Evolutionary conservation across 2,797 vertebrate species (phyloP).

Genomic region (Mustela erminea): DNA sequence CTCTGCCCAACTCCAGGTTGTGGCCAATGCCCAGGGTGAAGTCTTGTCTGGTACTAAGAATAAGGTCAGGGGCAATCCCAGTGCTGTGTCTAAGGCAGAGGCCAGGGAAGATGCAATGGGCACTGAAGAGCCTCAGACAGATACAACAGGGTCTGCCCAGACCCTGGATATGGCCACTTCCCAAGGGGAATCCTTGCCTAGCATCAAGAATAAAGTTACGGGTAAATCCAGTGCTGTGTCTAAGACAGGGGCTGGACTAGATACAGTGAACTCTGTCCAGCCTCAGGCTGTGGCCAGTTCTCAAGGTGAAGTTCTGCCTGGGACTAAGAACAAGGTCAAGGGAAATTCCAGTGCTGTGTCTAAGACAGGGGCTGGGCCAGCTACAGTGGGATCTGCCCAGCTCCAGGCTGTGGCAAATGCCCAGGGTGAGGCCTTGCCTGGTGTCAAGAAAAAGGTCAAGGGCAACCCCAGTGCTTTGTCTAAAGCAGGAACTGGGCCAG

Average conservation of each 20-base stretch:
- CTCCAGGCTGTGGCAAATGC: neutral
- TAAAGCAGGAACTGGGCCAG: neutral
- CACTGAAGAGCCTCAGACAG: neutral
- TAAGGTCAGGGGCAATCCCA: neutral
- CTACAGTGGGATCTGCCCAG: conserved; percentile 17
- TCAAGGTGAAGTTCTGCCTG: conserved; percentile 40
- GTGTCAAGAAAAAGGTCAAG: neutral
- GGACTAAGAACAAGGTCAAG: conserved; percentile 53
- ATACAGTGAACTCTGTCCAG: neutral
- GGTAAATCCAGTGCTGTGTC: neutral
- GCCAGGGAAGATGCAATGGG: neutral
- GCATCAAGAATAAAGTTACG: neutral
- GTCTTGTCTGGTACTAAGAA: neutral
- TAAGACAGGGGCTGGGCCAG: conserved; percentile 54
- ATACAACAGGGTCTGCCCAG: neutral
- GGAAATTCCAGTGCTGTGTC: conserved; percentile 37
- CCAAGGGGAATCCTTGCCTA: neutral
- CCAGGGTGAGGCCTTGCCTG: neutral
- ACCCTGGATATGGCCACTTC: neutral
- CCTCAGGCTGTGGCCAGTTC: neutral
- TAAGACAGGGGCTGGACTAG: neutral
- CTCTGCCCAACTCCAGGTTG: neutral
- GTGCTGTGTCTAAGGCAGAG: conserved; percentile 38
- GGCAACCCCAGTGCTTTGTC: neutral
- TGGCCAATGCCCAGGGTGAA: conserved; percentile 31